Evolutionary conservation across 2,888 invertebrate species (phyloP).

Genomic region (Drosophila melanosoma): DNA sequence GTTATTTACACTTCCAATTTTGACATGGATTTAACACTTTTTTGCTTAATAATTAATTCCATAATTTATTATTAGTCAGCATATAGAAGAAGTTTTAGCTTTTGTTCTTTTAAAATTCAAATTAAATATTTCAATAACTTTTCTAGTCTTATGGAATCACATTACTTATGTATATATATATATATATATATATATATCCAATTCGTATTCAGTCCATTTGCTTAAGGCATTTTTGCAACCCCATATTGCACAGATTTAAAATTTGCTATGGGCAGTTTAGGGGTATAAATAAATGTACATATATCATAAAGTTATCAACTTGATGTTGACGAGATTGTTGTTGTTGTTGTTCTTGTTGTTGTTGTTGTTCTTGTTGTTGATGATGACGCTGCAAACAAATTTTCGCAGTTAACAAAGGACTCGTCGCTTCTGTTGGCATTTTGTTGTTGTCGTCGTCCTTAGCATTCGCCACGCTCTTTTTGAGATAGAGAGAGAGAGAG

Average conservation of each 20-base stretch:
- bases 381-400: conserved; percentile 84
- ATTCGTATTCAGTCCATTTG: neutral
- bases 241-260: conserved; percentile 30
- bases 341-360: conserved; percentile 52
- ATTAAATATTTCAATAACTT: neutral
- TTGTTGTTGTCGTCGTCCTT: conserved; percentile 34
- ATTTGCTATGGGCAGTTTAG: conserved; percentile 48
- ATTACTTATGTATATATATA: neutral
- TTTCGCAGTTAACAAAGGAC: conserved; percentile 73
- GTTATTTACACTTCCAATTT: no score
- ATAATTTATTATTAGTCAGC: neutral
- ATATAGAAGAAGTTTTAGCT: neutral
- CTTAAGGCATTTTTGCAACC: conserved; percentile 10
- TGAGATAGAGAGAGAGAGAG: conserved; percentile 3
- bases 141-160: neutral
- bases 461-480: conserved; percentile 64
- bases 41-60: neutral
- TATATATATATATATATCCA: neutral
- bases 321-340: conserved; percentile 66
- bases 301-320: conserved; percentile 73
- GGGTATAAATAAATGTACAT: conserved; percentile 24
- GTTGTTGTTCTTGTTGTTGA: no score
- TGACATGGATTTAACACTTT: neutral
- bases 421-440: conserved; percentile 68
- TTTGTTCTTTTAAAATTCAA: neutral